Base-by-base conservation (phyloP, 2,888 invertebrate genomes). In the Fragum fragum region DNA sequence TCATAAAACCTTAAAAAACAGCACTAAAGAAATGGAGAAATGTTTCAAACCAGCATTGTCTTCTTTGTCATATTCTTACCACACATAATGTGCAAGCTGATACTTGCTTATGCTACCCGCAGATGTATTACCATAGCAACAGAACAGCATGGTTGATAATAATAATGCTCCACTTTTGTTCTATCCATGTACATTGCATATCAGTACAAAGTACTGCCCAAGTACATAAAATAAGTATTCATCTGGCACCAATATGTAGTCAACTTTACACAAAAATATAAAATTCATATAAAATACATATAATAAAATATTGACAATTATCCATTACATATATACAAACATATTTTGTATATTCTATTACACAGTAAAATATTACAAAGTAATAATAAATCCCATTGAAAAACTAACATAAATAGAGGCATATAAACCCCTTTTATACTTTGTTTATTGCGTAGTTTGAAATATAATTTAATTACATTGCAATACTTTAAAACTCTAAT, bases 251-350 rank as follows among this genome's bases (percentile, higher is more conserved):
- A 14, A 9, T 47, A 9, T 47, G 47, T 47, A 47, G 47, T 47
- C 32, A 47, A 47, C n/a, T 47, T 47, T 47, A 47, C 47, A 47
- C 47, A 47, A 47, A 47, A 18, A 47, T 47, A n/a, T 47, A 47
- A 47, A 47, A 47, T 47, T 47, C 47, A 47, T 47, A 47, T 47
- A 47, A 47, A 47, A 47, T 47, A 47, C 47, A 47, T 14, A n/a
- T 47, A 47, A 47, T 47, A 47, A 47, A 47, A 47, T 47, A 47
- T 18, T 47, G 47, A 47, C 47, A 47, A n/a, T 47, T 47, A 6
- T 47, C 47, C 47, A 47, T 5, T 47, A 47, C 5, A 47, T 47
- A 18, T 47, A 47, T n/a, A 47, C n/a, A 36, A 9, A 9, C 47
- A 47, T 47, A 18, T 47, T 47, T 47, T 14, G 14, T 39, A 39